A percentile compares a stretch with the other conserved stretches of the same genome.
Evolutionary conservation across 2,888 invertebrate genomes (phyloP).

Genomic region (Leptopterna dolabrata): DNA sequence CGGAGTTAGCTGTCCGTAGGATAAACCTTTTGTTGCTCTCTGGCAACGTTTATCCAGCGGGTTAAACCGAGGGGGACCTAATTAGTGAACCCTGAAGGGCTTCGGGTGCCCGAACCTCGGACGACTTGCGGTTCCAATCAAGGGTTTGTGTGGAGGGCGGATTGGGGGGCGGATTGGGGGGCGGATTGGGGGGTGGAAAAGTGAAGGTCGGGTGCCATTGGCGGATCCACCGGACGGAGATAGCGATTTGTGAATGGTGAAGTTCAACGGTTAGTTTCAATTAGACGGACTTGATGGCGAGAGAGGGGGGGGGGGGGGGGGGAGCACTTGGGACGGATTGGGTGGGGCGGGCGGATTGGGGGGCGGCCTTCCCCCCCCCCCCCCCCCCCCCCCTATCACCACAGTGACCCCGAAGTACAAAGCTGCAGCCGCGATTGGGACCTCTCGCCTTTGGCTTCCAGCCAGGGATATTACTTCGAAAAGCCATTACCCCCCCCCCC

Average conservation of each 20-base stretch:
- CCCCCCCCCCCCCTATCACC: background rate
- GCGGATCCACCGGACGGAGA: background rate
- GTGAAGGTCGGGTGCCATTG: background rate
- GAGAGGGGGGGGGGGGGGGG: background rate
- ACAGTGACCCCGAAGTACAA: background rate
- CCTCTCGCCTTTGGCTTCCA: background rate
- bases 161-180: no score
- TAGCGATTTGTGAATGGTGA: slow-evolving; percentile 11
- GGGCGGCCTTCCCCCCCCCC: background rate
- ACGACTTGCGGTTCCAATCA: background rate
- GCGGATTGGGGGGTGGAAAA: background rate
- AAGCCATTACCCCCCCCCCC: background rate
- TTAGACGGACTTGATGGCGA: background rate
- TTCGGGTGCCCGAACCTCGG: background rate
- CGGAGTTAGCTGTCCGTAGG: no score
- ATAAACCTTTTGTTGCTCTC: no score
- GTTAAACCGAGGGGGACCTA: background rate
- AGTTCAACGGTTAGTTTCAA: background rate
- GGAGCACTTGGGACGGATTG: background rate
- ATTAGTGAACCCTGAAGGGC: background rate
- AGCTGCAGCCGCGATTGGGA: background rate
- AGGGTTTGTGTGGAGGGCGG: no score
- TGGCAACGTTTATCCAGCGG: background rate
- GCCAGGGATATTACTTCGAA: slow-evolving; percentile 3
- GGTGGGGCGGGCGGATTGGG: no score